Conservation (phyloP, 2,113 vertebrate genomes). For the Heliornis fulica region DNA sequence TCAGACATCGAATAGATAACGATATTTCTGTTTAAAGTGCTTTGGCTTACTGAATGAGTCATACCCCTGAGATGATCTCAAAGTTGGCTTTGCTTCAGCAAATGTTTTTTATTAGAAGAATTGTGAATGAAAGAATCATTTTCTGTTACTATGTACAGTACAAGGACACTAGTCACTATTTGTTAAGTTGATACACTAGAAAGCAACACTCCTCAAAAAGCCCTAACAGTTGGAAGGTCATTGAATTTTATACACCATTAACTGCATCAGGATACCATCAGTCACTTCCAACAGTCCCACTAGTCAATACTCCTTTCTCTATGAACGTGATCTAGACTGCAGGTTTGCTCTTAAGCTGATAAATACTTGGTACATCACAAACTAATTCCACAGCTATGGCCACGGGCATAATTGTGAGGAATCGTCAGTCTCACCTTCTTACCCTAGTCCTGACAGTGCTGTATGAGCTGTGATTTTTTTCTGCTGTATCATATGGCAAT, state of each 20-base stretch:
- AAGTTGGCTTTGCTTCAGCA: neutral
- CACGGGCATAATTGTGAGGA: neutral
- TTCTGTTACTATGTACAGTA: neutral
- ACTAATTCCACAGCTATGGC: neutral
- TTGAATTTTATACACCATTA: neutral
- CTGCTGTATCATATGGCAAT: neutral
- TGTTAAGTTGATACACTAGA: neutral
- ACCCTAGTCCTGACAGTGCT: neutral
- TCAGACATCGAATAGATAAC: neutral
- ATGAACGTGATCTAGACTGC: accelerated
- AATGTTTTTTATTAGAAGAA: too few species aligned
- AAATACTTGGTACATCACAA: neutral
- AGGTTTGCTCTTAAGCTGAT: neutral
- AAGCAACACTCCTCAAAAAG: neutral
- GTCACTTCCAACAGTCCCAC: neutral
- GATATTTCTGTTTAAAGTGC: neutral
- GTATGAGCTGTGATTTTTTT: neutral
- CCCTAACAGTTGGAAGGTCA: neutral
- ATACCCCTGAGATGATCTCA: neutral
- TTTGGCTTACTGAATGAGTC: constrained; percentile 7
- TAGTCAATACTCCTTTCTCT: neutral
- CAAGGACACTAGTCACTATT: neutral
- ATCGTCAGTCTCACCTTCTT: neutral
- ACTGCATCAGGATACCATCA: neutral
- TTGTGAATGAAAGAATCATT: too few species aligned